Base-by-base conservation (phyloP, 2,888 invertebrate species). In the Pseudeuparius sepicola region DNA sequence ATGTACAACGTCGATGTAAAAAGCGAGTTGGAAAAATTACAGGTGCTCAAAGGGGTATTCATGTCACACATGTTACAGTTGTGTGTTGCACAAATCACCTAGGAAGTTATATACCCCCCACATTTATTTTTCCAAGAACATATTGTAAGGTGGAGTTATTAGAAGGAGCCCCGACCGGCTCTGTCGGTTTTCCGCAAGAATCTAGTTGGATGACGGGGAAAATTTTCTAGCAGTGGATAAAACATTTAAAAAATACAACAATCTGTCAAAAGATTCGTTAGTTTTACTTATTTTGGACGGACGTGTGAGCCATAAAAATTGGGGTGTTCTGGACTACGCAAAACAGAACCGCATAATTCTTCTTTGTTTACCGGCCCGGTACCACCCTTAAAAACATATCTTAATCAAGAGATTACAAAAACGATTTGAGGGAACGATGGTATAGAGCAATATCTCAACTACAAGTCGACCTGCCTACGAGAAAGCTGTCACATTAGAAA, bases 1-100 rank as follows among this genome's bases (percentile, higher is more conserved):
- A 20, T 20, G n/a, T 20, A 20, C 20, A 20, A 20, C 20, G 20
- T 20, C 20, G 20, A 20, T 20, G 20, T 20, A 20, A 20, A 20
- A 20, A 20, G 20, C 20, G n/a, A 20, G 20, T 20, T 20, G 20
- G 20, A 20, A 20, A 6, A 20, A 6, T 20, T 20, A 20, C 20
- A 20, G 20, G 20, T 20, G 20, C 20, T 6, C 7, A 20, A 20
- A 20, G 20, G 20, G 20, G 20, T 20, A 20, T 6, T 20, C 20
- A 20, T 20, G 20, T 20, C 6, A 7, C 20, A 20, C 20, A 20
- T 20, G 20, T 20, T 7, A 7, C 20, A 20, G 20, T 20, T 20
- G 20, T 20, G 6, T 20, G 6, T 20, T 20, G 20, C 20, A 20
- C 20, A 20, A 20, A 20, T 20, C 20, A 6, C 20, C 20, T 20